phyloP scores from a whole-genome alignment of 2,113 vertebrate species.

The Myotis yumanensis region DNA sequence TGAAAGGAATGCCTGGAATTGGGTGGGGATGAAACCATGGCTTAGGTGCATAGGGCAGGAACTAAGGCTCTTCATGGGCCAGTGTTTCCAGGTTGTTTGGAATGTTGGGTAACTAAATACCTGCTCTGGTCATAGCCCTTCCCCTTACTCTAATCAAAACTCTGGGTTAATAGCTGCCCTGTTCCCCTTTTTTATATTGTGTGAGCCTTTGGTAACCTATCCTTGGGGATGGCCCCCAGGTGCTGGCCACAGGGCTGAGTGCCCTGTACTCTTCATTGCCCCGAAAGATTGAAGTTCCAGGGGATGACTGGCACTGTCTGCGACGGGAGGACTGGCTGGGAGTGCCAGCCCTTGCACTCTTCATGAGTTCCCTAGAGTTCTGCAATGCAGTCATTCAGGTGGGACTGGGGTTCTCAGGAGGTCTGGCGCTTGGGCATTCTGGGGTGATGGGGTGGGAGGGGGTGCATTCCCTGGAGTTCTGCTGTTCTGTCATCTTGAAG shows the following conservation, averaged over 20 bases:
- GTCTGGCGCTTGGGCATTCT: conserved; percentile 21
- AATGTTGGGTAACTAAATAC: neutral
- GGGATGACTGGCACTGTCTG: conserved; percentile 96
- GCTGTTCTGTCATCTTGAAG: neutral
- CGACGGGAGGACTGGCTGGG: conserved; percentile 95
- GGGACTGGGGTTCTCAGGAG: conserved; percentile 7
- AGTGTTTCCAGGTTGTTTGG: neutral
- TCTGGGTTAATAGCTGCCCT: neutral
- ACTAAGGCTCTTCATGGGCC: neutral
- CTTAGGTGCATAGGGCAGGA: neutral
- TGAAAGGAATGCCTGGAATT: conserved; percentile 16
- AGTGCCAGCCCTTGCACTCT: conserved; percentile 93
- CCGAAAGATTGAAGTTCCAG: conserved; percentile 94
- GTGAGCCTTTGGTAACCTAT: conserved; percentile 59
- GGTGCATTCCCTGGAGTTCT: neutral
- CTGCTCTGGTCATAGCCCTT: conserved; percentile 23
- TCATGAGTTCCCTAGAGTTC: conserved; percentile 98
- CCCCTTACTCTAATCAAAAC: neutral
- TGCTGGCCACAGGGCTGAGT: conserved; percentile 96
- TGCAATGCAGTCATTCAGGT: conserved; percentile 97
- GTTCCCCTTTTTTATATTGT: neutral
- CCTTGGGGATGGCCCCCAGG: conserved; percentile 82
- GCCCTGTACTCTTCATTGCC: conserved; percentile 97
- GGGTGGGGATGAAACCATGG: conserved; percentile 10
- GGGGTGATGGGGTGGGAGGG: neutral